A percentile compares a stretch with the other conserved stretches of the same genome.
These are phyloP conservation scores for Donacobius atricapilla DNA, from an alignment of 2,113 vertebrate species.

Conservation along the genomic window DNA sequence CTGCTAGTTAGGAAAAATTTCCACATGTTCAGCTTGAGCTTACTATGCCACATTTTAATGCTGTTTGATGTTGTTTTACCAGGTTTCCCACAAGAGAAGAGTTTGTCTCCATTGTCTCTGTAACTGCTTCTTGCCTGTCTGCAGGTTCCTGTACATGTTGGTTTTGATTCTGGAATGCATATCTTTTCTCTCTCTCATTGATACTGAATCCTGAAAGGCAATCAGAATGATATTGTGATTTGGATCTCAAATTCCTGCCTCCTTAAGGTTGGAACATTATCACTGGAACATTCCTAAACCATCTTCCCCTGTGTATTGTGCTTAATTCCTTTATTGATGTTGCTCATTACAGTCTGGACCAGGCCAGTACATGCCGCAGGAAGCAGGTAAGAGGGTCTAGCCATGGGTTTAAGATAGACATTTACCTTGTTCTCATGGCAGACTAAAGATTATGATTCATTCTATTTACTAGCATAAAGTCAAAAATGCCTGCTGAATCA, in stretches of 20 bases:
- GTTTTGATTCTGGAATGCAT: rapidly evolving
- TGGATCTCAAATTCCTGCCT: neutral
- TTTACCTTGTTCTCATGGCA: neutral
- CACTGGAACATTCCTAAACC: neutral
- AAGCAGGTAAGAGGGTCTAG: neutral
- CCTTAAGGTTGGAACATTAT: neutral
- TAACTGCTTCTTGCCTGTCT: neutral
- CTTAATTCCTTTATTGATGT: neutral
- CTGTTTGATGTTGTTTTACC: neutral
- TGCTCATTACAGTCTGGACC: neutral
- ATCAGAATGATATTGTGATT: neutral
- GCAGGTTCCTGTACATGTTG: rapidly evolving
- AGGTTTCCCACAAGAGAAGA: neutral
- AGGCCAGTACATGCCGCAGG: neutral
- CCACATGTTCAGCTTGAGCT: neutral
- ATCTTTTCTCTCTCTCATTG: neutral
- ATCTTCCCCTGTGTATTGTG: neutral
- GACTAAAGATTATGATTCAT: neutral
- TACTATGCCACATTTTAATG: neutral
- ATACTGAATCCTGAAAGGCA: neutral
- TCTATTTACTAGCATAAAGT: neutral
- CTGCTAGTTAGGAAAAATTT: neutral
- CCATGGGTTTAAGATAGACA: neutral
- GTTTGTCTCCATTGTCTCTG: neutral
- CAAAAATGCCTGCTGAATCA: neutral